These are phyloP conservation scores for Lontra canadensis DNA, from an alignment of 2,113 vertebrate genomes.

Conservation along the genomic window DNA sequence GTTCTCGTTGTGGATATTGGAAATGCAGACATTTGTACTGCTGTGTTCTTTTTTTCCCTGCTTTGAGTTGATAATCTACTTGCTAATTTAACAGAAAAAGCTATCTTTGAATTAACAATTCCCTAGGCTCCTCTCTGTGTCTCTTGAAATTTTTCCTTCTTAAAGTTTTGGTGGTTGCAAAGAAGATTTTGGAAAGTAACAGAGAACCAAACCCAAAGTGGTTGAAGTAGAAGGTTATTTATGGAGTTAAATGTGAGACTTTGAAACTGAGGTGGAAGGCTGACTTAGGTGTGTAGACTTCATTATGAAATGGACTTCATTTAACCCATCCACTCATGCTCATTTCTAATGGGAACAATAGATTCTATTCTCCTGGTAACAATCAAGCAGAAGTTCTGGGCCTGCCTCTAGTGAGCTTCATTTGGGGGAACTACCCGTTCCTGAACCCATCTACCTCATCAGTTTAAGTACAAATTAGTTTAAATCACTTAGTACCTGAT, in stretches of 20 bases:
- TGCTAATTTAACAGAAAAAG: neutral
- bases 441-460: neutral
- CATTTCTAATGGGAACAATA: neutral
- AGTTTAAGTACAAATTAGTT: neutral
- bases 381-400: neutral
- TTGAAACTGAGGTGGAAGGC: neutral
- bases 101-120: neutral
- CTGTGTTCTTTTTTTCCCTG: neutral
- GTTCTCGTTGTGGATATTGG: neutral
- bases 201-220: neutral
- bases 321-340: neutral
- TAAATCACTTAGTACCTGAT: neutral
- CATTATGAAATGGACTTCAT: neutral
- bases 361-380: neutral
- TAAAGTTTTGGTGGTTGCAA: neutral
- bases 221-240: neutral
- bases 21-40: neutral
- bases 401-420: neutral
- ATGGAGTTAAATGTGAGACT: neutral
- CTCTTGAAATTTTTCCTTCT: neutral
- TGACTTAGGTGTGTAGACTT: neutral
- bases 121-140: neutral
- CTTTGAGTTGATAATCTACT: neutral
- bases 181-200: neutral
- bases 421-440: neutral